Evolutionary conservation across 2,113 vertebrate genomes (phyloP), one percentile per base, ranked within the genome.

Genomic region (Mormoops blainvillei): DNA sequence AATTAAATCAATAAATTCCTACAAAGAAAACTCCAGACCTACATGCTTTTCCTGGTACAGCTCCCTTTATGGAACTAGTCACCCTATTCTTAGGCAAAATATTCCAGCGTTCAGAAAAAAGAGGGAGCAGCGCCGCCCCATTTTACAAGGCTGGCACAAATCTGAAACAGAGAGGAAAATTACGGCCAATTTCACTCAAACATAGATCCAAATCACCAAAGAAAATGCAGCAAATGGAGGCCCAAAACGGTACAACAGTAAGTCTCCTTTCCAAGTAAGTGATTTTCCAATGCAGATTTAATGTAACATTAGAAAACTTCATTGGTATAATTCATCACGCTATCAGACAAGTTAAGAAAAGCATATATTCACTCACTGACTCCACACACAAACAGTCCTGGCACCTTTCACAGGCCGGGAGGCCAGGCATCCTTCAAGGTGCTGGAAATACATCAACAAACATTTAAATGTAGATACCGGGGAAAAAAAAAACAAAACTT

Each of bases 71-170:
- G 56, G 18, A 92, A 86, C 9, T 89, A 50, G 24, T 41, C 6
- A n/a, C 41, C 71, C 28, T 94, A 85, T 50, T 63, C 65, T 85
- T 63, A 92, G 28, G 26, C 15, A 85, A 80, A 94, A 63, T 80
- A 86, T 15, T 81, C 65, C 71, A 89, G 65, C n/a, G n/a, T 86
- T 95, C 54, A 84, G 67, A 41, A 61, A 76, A 52, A 54, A 61
- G 31, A 61, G 14, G 45, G 22, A 92, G 48, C 10, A 45, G 8
- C 36, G 31, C 45, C 56, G 80, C 11, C 18, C n/a, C 36, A 45
- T 81, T 94, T 87, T 84, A 65, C 76, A 76, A 94, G 19, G 19
- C 28, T 78, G 93, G 45, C 54, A 87, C 78, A 77, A 91, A 89
- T 6, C 38, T 71, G 67, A 76, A 87, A 77, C 77, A 38, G 74